phyloP scores from a whole-genome alignment of 2,113 vertebrate genomes.

The Choloepus hoffmanni region DNA sequence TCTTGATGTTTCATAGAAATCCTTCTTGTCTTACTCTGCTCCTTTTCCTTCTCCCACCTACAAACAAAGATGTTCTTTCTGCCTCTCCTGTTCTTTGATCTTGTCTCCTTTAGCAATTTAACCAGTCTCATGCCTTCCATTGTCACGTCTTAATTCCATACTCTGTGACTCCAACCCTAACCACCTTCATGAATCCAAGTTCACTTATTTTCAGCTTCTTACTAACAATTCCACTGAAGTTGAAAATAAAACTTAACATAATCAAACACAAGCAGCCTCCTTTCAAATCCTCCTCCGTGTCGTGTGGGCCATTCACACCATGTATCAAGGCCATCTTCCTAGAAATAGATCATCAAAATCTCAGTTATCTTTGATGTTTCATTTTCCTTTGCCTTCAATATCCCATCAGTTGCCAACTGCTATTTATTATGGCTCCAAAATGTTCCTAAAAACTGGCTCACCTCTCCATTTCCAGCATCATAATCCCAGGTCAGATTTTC shows the following conservation, averaged over 20 bases:
- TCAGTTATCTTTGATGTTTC: neutral
- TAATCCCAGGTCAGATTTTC: neutral
- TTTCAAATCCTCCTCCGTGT: neutral
- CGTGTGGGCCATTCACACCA: neutral
- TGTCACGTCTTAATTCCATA: neutral
- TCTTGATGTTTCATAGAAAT: neutral
- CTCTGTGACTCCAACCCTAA: neutral
- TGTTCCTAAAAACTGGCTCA: too few species aligned
- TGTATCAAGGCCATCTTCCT: neutral
- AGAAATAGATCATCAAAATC: neutral
- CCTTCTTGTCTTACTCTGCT: neutral
- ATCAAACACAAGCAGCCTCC: too few species aligned
- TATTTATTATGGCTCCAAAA: neutral
- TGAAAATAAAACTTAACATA: neutral
- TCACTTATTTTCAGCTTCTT: accelerated
- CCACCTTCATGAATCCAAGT: too few species aligned
- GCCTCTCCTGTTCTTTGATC: neutral
- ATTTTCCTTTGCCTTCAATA: accelerated
- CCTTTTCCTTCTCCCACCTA: neutral
- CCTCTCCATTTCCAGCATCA: neutral
- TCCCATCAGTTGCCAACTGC: accelerated
- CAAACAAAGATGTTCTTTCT: neutral
- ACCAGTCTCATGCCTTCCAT: neutral
- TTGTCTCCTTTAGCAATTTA: neutral
- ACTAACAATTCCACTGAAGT: neutral